Evolutionary conservation across 2,113 vertebrate species (phyloP).

Genomic region (Genyomyrus donnyi): DNA sequence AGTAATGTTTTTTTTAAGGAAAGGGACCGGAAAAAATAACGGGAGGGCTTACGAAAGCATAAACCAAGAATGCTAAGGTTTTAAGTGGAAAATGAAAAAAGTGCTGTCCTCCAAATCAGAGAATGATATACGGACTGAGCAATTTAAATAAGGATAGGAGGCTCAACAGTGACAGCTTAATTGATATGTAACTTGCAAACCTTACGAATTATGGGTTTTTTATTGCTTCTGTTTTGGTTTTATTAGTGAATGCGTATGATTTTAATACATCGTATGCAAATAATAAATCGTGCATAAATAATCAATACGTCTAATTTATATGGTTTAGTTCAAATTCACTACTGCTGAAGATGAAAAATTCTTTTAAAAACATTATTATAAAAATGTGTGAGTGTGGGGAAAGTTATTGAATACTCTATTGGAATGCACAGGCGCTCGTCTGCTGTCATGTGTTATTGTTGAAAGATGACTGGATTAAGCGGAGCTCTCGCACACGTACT

Average conservation of each 20-base stretch:
- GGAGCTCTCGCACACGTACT: background rate
- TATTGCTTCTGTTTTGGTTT: background rate
- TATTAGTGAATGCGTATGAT: background rate
- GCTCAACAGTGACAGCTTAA: background rate
- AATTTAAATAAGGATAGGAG: background rate
- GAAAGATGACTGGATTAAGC: background rate
- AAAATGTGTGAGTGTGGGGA: background rate
- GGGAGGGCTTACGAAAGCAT: background rate
- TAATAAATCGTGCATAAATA: background rate
- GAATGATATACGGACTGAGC: background rate
- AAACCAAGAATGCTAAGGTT: slow-evolving; percentile 8
- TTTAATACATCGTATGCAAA: background rate
- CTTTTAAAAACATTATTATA: background rate
- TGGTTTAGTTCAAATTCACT: background rate
- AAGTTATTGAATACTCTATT: background rate
- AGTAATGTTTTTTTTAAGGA: background rate
- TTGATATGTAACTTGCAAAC: background rate
- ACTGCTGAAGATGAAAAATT: background rate
- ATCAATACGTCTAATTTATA: background rate
- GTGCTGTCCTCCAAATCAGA: background rate
- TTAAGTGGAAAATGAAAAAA: background rate
- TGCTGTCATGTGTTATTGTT: background rate
- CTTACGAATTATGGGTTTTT: background rate
- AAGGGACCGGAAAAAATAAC: background rate
- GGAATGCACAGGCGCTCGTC: background rate